A percentile compares a stretch with the other conserved stretches of the same genome.
Conservation (phyloP, 2,113 vertebrate genomes). For the Corythaixoides concolor region DNA sequence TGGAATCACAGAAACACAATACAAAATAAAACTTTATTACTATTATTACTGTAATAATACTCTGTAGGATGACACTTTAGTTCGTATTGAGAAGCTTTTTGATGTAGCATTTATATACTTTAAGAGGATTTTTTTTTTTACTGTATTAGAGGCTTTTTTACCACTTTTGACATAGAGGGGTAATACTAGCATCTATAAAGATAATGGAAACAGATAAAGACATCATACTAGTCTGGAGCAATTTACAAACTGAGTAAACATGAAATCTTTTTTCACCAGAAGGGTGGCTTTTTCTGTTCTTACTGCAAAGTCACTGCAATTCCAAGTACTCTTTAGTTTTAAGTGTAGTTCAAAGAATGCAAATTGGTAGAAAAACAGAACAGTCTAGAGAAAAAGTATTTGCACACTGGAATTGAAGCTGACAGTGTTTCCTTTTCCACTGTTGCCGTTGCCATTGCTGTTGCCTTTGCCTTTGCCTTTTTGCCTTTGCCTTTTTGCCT, state of each 20-base stretch:
- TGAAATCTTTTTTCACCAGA: neutral
- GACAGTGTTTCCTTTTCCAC: neutral
- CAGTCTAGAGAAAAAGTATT: neutral
- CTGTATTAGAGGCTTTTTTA: neutral
- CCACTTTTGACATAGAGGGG: neutral
- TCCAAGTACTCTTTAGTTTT: neutral
- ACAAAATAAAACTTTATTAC: neutral
- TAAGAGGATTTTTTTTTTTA: neutral
- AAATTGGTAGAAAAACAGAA: neutral
- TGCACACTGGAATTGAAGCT: neutral
- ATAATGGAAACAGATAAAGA: neutral
- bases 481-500: no score
- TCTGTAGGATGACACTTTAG: neutral
- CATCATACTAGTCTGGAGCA: neutral
- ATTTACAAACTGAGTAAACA: neutral
- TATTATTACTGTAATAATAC: neutral
- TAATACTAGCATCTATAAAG: neutral
- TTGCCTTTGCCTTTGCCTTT: neutral
- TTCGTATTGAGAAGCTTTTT: neutral
- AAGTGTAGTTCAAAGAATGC: neutral
- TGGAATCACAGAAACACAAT: neutral
- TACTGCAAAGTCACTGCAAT: neutral
- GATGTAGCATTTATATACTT: neutral
- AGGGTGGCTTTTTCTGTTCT: neutral
- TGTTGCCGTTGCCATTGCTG: no score